Conservation (phyloP, 2,888 invertebrate genomes). For the Diaperis boleti region DNA sequence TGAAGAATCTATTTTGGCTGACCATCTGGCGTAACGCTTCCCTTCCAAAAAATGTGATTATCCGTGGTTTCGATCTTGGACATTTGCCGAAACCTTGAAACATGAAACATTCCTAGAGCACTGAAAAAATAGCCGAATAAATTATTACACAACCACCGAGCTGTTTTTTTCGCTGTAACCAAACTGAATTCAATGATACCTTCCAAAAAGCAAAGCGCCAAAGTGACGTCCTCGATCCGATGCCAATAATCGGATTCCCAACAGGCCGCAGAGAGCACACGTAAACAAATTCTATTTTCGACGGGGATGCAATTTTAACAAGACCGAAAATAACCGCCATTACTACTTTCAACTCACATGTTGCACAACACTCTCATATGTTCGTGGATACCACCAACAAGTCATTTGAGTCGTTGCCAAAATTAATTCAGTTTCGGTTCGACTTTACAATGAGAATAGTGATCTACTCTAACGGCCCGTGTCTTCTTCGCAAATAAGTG, state of each 20-base stretch:
- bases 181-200: slow-evolving; percentile 9
- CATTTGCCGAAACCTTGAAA: slow-evolving; percentile 34
- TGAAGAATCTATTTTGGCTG: no score
- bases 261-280: slow-evolving; percentile 9
- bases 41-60: slow-evolving; percentile 22
- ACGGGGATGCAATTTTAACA: slow-evolving; percentile 39
- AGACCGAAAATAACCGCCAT: slow-evolving; percentile 39
- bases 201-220: slow-evolving; percentile 9
- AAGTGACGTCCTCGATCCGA: slow-evolving; percentile 13
- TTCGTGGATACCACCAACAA: slow-evolving; percentile 42
- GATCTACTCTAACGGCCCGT: neutral
- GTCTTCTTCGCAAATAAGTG: slow-evolving; percentile 13
- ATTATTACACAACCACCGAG: neutral
- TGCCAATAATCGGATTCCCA: slow-evolving; percentile 14
- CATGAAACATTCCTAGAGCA: slow-evolving; percentile 17
- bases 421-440: slow-evolving; percentile 38
- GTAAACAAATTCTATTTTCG: slow-evolving; percentile 41
- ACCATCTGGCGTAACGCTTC: no score
- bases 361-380: slow-evolving; percentile 40
- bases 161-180: neutral
- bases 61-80: slow-evolving; percentile 25
- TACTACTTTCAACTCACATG: slow-evolving; percentile 39
- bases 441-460: slow-evolving; percentile 19
- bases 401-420: slow-evolving; percentile 41
- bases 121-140: neutral